Conservation (phyloP, 1,140 invertebrate species). For the Bombus confusus region DNA sequence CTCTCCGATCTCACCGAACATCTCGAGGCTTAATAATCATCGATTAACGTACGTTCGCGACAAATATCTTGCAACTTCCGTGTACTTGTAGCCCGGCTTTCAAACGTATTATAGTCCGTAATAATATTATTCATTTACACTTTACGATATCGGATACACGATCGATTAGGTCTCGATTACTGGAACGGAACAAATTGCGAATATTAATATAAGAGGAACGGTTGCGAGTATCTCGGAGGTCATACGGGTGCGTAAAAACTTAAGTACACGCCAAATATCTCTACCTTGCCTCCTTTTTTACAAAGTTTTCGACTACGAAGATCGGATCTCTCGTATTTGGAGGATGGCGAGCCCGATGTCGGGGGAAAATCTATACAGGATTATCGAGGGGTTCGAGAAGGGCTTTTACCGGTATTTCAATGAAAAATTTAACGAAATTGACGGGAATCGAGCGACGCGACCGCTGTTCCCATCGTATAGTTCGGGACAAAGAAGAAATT, state of each 20-base stretch:
- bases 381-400: slow-evolving; percentile 14
- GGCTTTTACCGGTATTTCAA: background rate
- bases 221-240: too few relatives aligned
- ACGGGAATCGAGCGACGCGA: slow-evolving; percentile 50
- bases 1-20: too few relatives aligned
- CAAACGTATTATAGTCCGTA: too few relatives aligned
- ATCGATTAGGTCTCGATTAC: too few relatives aligned
- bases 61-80: too few relatives aligned
- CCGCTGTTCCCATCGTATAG: slow-evolving; percentile 30
- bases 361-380: background rate
- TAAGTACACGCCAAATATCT: background rate
- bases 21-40: too few relatives aligned
- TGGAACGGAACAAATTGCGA: too few relatives aligned
- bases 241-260: too few relatives aligned
- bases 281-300: background rate
- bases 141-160: too few relatives aligned
- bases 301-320: background rate
- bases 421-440: slow-evolving; percentile 70
- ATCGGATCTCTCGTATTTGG: background rate
- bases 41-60: too few relatives aligned
- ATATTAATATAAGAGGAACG: too few relatives aligned
- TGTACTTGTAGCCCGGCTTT: fast-evolving
- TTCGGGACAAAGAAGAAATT: slow-evolving; percentile 45
- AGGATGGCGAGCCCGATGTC: background rate
- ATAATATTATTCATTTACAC: too few relatives aligned